Evolutionary conservation across 2,888 invertebrate species (phyloP).

Genomic region (Ochropacha duplaris): DNA sequence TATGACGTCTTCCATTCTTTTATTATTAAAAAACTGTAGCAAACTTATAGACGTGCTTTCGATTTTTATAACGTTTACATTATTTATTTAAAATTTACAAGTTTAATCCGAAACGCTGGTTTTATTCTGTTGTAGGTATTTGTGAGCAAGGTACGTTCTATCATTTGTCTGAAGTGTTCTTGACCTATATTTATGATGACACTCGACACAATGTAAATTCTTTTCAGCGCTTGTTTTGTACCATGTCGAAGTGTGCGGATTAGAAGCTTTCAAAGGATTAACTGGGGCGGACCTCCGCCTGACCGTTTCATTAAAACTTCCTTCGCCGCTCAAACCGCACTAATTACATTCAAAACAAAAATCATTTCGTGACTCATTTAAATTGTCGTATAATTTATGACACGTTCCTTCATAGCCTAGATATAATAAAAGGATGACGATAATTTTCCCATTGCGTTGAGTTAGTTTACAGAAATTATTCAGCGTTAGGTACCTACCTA

Average conservation of each 20-base stretch:
- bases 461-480: neutral
- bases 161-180: constrained; percentile 10
- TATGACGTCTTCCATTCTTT: constrained; percentile 8
- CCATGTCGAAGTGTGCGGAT: constrained; percentile 51
- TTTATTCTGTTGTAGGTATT: neutral
- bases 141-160: neutral
- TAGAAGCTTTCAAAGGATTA: constrained; percentile 71
- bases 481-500: neutral
- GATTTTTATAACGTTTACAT: too few relatives aligned
- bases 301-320: constrained; percentile 68
- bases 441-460: constrained; percentile 15
- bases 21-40: neutral
- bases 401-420: constrained; percentile 15
- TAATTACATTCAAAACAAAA: constrained; percentile 59
- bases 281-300: constrained; percentile 53
- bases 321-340: constrained; percentile 31
- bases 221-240: constrained; percentile 36
- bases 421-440: constrained; percentile 8
- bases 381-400: constrained; percentile 29
- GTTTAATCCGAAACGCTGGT: neutral
- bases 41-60: neutral
- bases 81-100: too few relatives aligned
- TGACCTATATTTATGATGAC: constrained; percentile 33
- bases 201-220: constrained; percentile 36
- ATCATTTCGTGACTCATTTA: constrained; percentile 50